A percentile compares a stretch with the other conserved stretches of the same genome.
Evolutionary conservation across 2,888 invertebrate genomes (phyloP).

Genomic region (Fragum whitleyi): DNA sequence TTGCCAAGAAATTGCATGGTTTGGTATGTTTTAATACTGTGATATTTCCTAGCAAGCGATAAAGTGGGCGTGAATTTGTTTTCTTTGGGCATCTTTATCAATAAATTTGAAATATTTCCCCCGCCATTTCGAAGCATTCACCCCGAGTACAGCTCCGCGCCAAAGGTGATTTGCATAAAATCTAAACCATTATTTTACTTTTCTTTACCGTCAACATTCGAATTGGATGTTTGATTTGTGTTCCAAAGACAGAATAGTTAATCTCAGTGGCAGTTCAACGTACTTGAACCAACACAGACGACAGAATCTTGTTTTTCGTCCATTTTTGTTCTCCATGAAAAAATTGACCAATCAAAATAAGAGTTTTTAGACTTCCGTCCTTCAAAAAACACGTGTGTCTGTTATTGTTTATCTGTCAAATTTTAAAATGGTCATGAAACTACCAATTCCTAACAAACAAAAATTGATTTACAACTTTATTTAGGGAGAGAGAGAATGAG

Average conservation of each 20-base stretch:
- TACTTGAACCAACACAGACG: too few relatives aligned
- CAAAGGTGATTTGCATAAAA: conserved; percentile 58
- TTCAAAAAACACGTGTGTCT: conserved; percentile 50
- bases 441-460: too few relatives aligned
- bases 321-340: not conserved
- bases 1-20: not conserved
- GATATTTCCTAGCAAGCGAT: too few relatives aligned
- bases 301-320: not conserved
- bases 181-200: too few relatives aligned
- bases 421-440: not conserved
- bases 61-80: too few relatives aligned
- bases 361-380: conserved; percentile 23
- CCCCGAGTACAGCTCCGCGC: conserved; percentile 61
- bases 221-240: too few relatives aligned
- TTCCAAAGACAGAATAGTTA: too few relatives aligned
- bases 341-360: conserved; percentile 39
- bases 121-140: conserved; percentile 62
- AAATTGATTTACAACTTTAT: too few relatives aligned
- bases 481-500: too few relatives aligned
- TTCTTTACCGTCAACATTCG: too few relatives aligned
- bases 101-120: not conserved
- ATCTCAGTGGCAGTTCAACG: too few relatives aligned
- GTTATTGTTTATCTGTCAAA: conserved; percentile 38
- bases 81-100: too few relatives aligned
- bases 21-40: not conserved